phyloP scores from a whole-genome alignment of 2,888 invertebrate species.

The Atethmia centrago region DNA sequence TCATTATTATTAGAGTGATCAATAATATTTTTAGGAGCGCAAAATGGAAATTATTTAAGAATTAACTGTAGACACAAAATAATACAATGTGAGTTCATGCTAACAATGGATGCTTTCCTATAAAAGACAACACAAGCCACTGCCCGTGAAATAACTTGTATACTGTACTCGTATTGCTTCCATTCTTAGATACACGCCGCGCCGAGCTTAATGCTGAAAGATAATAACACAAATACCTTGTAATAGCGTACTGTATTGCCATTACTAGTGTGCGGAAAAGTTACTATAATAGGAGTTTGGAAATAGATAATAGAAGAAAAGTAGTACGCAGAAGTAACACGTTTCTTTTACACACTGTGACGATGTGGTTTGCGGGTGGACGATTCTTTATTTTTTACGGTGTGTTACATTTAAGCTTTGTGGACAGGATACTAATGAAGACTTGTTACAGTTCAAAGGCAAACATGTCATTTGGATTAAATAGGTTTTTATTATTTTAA shows the following conservation, averaged over 20 bases:
- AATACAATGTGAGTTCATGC: no score
- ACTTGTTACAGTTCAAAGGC: no score
- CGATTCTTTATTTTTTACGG: not conserved
- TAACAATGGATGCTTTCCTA: slow-evolving; percentile 55
- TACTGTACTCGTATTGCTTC: slow-evolving; percentile 63
- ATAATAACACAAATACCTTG: slow-evolving; percentile 61
- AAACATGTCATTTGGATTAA: no score
- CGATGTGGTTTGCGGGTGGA: not conserved
- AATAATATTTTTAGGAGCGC: no score
- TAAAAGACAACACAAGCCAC: slow-evolving; percentile 62
- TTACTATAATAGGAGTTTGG: slow-evolving; percentile 19
- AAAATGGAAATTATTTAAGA: no score
- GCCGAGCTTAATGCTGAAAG: slow-evolving; percentile 52
- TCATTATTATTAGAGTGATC: no score
- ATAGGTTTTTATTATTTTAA: no score
- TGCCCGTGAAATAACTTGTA: slow-evolving; percentile 72
- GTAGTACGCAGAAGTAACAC: not conserved
- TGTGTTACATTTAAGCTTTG: no score
- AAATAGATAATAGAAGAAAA: slow-evolving; percentile 19
- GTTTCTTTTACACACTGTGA: not conserved
- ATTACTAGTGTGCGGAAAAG: slow-evolving; percentile 20
- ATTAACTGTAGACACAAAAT: no score
- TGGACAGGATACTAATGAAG: no score
- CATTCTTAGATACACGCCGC: slow-evolving; percentile 62
- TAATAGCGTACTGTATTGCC: slow-evolving; percentile 44